Evolutionary conservation across 2,113 vertebrate species (phyloP), one percentile per base, ranked within the genome.

Genomic region (Sclerurus mexicanus): DNA sequence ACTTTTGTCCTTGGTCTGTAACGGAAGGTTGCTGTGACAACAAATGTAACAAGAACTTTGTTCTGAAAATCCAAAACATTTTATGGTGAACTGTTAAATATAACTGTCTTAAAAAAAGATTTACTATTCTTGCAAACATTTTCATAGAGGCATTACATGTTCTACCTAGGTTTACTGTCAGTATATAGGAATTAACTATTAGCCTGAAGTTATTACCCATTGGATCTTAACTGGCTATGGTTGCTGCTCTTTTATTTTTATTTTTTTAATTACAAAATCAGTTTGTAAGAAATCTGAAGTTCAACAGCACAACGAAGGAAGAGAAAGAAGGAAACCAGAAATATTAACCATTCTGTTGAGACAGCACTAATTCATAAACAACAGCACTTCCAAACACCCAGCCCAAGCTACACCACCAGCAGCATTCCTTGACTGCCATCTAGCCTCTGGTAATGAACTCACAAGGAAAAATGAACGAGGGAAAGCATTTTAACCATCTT

Each of bases 361-460:
- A 59, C 24, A 28, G 78, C 21, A 67, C 24, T 35, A 56, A 27
- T 21, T 64, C 52, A 28, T 23, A 55, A 85, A 28, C 33, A 86
- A 44, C 16, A 81, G 30, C 24, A 17, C 33, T 81, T 81, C 11
- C 21, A 71, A 59, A 35, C 10, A n/a, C 0, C 1, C 3, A 30
- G 66, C 3, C 7, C 22, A 72, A 78, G 60, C 24, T 42, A 31
- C 73, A 72, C 3, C 58, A 75, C 47, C 30, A 47, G 76, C 44
- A 79, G 18, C 49, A 14, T 33, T 87, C 83, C 63, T 89, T 27
- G 82, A 68, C 94, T 95, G 94, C 92, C 94, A 90, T 15, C 96
- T 97, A 97, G 94, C 84, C 72, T 80, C 46, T 12, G 6, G 15
- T 23, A 67, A 50, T 0, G 27, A 69, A 11, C 14, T 37, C 50